A percentile compares a stretch with the other conserved stretches of the same genome.
phyloP scores from a whole-genome alignment of 2,113 vertebrate species.

The Oceanodroma tethys region DNA sequence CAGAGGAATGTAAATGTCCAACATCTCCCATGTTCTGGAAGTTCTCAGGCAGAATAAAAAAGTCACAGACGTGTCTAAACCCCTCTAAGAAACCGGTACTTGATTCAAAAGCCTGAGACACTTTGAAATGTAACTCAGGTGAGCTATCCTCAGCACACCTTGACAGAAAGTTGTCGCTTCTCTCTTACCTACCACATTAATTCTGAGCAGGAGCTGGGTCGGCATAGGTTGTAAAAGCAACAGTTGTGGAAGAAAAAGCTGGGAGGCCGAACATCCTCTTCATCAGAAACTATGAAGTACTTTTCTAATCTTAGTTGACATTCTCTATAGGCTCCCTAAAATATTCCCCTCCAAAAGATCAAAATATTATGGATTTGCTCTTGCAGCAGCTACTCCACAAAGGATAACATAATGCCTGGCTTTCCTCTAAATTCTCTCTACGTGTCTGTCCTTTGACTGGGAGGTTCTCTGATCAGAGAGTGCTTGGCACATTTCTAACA shows the following conservation, averaged over 20 bases:
- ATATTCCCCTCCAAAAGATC: background rate
- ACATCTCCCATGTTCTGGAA: background rate
- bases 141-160: background rate
- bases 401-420: background rate
- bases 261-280: accelerated
- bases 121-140: background rate
- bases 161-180: background rate
- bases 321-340: background rate
- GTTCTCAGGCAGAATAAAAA: background rate
- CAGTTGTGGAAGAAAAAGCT: background rate
- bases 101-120: background rate
- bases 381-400: background rate
- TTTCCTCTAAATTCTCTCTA: background rate
- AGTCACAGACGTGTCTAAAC: accelerated
- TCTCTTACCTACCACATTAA: background rate
- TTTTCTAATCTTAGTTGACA: background rate
- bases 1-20: background rate
- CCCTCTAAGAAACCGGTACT: background rate
- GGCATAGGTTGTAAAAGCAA: background rate
- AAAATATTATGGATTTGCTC: background rate
- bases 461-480: background rate
- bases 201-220: background rate
- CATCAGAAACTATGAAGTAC: background rate
- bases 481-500: background rate
- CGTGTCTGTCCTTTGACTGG: background rate